Conservation (phyloP, 2,113 vertebrate species). For the Hypanus sabinus region DNA sequence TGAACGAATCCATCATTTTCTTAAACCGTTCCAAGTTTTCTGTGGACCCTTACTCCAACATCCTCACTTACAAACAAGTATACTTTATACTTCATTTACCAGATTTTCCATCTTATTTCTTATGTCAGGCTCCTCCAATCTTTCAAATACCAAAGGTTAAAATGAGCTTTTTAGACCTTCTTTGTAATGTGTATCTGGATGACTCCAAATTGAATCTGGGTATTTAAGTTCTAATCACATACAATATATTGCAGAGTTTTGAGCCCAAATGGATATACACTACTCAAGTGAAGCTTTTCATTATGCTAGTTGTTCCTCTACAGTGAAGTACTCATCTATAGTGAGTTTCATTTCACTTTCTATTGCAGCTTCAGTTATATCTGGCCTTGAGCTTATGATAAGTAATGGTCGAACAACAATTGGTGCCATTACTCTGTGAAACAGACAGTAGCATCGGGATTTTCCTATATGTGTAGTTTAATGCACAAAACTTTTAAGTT, state of each 20-base stretch:
- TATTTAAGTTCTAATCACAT: neutral
- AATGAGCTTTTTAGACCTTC: too few species aligned
- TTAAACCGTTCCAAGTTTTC: neutral
- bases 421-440: too few species aligned
- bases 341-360: neutral
- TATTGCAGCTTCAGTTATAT: neutral
- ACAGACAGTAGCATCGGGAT: too few species aligned
- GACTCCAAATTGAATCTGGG: neutral
- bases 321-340: neutral
- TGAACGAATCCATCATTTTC: neutral
- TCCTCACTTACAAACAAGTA: neutral
- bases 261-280: neutral
- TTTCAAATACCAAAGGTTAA: neutral
- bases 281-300: neutral
- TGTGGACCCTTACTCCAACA: neutral
- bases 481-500: too few species aligned
- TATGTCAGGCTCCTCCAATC: neutral
- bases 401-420: too few species aligned
- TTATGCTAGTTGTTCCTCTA: neutral
- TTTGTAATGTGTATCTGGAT: neutral
- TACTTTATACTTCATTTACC: neutral
- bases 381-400: too few species aligned
- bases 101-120: neutral
- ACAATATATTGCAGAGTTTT: neutral
- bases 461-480: too few species aligned